These are phyloP conservation scores for Margarornis squamiger DNA, from an alignment of 2,797 vertebrate species.

Conservation along the genomic window DNA sequence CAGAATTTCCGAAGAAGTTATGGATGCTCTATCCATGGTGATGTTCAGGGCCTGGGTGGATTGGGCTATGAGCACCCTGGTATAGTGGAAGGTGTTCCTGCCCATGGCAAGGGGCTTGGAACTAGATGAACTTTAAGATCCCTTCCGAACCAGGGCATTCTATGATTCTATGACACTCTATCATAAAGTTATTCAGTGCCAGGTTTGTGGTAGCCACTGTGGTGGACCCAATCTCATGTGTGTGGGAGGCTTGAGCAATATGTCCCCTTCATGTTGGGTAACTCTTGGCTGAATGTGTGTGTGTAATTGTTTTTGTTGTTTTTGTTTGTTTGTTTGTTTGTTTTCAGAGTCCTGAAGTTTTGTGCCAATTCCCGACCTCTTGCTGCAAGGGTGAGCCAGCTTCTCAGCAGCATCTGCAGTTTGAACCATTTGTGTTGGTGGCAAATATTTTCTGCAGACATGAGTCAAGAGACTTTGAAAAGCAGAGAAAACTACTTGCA, in stretches of 20 bases:
- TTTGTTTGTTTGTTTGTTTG: background rate
- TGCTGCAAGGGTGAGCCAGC: background rate
- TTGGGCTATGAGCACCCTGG: background rate
- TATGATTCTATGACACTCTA: background rate
- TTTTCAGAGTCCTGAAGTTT: background rate
- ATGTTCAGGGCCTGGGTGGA: background rate
- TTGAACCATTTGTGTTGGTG: background rate
- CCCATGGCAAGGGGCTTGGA: background rate
- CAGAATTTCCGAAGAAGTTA: background rate
- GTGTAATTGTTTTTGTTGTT: background rate
- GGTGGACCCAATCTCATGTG: background rate
- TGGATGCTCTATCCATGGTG: background rate
- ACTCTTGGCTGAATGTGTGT: background rate
- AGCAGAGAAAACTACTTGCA: background rate
- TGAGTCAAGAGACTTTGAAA: background rate
- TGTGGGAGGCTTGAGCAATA: background rate
- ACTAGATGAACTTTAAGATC: background rate
- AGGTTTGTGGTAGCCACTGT: background rate
- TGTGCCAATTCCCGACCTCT: background rate
- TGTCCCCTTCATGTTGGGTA: background rate
- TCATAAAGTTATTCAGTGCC: background rate
- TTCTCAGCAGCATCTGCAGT: conserved; percentile 39
- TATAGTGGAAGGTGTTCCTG: background rate
- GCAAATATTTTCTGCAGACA: background rate
- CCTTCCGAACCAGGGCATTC: background rate